These are phyloP conservation scores for Accipiter virgatus DNA, from an alignment of 2,113 vertebrate genomes.

Conservation along the genomic window DNA sequence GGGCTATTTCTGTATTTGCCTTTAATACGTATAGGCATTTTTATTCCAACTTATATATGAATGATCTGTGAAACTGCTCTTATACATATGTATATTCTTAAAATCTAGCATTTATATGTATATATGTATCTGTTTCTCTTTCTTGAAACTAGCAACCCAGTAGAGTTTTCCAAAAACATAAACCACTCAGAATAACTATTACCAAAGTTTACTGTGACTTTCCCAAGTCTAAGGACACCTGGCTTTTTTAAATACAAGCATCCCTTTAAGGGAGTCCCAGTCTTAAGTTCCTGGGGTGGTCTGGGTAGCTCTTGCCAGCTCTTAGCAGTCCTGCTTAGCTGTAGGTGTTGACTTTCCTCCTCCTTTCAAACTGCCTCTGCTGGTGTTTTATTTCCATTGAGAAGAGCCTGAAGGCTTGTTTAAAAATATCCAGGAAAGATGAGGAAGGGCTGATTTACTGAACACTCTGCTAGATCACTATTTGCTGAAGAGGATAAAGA, in stretches of 20 bases:
- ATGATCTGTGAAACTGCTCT: neutral
- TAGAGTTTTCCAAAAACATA: neutral
- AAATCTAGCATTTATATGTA: neutral
- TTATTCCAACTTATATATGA: neutral
- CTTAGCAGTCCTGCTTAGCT: neutral
- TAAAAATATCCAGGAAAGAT: conserved; percentile 10
- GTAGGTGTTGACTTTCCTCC: neutral
- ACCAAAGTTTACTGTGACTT: neutral
- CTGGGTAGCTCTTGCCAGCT: neutral
- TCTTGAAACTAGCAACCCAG: neutral
- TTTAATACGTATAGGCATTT: neutral
- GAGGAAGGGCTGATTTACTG: neutral
- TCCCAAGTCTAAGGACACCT: neutral
- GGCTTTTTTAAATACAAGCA: neutral
- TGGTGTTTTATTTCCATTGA: neutral
- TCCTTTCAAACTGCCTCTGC: neutral
- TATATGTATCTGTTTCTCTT: neutral
- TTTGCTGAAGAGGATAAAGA: neutral
- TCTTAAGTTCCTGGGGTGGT: neutral
- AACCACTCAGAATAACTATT: neutral
- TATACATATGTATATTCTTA: neutral
- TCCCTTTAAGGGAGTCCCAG: neutral
- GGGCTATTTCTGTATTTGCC: conserved; percentile 5
- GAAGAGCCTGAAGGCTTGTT: neutral
- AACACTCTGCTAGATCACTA: neutral